phyloP scores from a whole-genome alignment of 2,113 vertebrate species.

The Rhadina sibilatrix region DNA sequence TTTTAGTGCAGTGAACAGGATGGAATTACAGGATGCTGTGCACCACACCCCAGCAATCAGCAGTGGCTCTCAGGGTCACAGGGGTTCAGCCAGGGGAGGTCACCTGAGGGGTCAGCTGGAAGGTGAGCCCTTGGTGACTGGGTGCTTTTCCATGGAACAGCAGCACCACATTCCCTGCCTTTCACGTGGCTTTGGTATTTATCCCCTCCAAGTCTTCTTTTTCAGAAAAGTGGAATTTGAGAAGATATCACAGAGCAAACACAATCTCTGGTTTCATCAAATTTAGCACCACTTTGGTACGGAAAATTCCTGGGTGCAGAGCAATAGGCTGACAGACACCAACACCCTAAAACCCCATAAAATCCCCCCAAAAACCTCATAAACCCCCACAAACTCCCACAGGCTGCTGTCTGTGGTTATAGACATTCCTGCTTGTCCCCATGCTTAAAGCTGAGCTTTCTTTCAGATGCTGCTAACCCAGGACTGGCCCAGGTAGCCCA shows the following conservation, averaged over 20 bases:
- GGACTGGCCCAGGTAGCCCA: neutral
- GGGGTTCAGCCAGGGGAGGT: neutral
- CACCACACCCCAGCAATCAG: neutral
- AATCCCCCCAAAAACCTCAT: no score
- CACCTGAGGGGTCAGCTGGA: neutral
- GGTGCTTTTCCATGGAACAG: neutral
- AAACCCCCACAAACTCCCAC: neutral
- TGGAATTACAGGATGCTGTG: neutral
- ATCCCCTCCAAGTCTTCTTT: neutral
- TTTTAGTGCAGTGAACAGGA: neutral
- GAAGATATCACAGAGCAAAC: neutral
- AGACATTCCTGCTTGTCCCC: neutral
- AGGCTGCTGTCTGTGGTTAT: accelerated
- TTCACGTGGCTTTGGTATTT: accelerated
- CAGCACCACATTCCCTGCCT: neutral
- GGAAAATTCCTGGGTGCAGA: neutral
- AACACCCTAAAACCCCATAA: neutral
- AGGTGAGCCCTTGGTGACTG: neutral
- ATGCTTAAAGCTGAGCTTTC: neutral
- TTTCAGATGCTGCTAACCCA: accelerated
- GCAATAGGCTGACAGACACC: neutral
- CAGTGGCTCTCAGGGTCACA: neutral
- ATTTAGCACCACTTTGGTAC: accelerated
- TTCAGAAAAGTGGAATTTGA: neutral
- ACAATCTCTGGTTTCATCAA: neutral